Conservation (phyloP, 2,113 vertebrate genomes). For the Crocuta crocuta region DNA sequence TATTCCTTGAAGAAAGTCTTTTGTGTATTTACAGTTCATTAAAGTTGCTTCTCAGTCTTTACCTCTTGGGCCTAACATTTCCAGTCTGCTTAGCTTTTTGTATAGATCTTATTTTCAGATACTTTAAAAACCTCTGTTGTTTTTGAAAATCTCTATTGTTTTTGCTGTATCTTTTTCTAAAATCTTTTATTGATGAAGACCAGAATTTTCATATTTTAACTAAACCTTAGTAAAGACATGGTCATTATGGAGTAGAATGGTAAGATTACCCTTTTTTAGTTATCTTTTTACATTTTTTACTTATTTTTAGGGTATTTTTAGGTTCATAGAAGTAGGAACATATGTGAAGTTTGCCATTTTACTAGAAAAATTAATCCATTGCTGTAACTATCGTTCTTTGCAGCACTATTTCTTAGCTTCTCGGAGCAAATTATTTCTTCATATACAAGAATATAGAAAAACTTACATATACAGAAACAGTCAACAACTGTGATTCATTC, state of each 20-base stretch:
- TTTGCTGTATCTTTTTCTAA: not conserved
- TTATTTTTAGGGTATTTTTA: not conserved
- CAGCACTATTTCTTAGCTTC: conserved; percentile 12
- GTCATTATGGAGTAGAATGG: not conserved
- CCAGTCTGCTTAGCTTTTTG: not conserved
- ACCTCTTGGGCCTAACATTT: not conserved
- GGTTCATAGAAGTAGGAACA: not conserved
- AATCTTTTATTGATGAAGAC: not conserved
- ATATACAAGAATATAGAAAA: not conserved
- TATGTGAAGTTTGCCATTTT: not conserved
- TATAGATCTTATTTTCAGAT: conserved; percentile 40
- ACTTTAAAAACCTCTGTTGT: not conserved
- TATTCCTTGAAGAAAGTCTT: not conserved
- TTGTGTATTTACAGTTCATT: not conserved
- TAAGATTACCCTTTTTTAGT: not conserved
- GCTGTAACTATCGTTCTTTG: not conserved
- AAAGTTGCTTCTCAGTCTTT: not conserved
- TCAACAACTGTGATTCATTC: not conserved
- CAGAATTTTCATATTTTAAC: not conserved
- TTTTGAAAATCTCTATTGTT: not conserved
- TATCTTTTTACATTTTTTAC: not conserved
- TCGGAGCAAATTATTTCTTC: conserved; percentile 25
- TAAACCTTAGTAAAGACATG: not conserved
- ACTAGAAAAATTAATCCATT: not conserved
- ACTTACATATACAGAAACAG: not conserved